Evolutionary conservation across 1,140 invertebrate species (phyloP).

Genomic region (Drosophila kurseongensis): DNA sequence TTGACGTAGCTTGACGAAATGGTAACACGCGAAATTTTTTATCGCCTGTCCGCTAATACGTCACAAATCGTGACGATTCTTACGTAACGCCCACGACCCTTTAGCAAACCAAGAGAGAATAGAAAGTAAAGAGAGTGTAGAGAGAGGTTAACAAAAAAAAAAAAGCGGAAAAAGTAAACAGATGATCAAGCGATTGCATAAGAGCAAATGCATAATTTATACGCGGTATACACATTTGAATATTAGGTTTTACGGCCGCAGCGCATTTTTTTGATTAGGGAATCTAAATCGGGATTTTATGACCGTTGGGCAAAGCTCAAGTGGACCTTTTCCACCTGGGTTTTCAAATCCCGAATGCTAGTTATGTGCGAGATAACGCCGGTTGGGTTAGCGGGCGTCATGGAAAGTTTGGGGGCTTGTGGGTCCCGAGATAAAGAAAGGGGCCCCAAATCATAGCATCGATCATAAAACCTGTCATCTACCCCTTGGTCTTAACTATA

Average conservation of each 20-base stretch:
- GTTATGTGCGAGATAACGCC: conserved; percentile 32
- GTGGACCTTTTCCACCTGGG: conserved; percentile 38
- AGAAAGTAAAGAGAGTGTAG: conserved; percentile 5
- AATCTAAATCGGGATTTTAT: conserved; percentile 39
- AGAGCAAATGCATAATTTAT: conserved; percentile 44
- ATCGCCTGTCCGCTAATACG: conserved; percentile 69
- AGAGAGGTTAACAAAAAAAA: background rate
- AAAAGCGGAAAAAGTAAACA: conserved; percentile 22
- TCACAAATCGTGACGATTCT: conserved; percentile 63
- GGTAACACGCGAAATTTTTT: conserved; percentile 74
- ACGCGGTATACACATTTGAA: conserved; percentile 17
- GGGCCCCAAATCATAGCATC: conserved; percentile 4
- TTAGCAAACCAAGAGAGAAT: conserved; percentile 17
- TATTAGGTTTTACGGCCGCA: conserved; percentile 26
- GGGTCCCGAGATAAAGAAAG: conserved; percentile 20
- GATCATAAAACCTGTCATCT: too few relatives aligned
- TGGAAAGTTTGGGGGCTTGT: conserved; percentile 35
- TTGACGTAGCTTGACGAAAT: conserved; percentile 47
- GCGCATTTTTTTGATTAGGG: conserved; percentile 17
- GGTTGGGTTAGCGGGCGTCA: conserved; percentile 22
- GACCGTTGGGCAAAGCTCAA: conserved; percentile 39
- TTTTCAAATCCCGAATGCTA: conserved; percentile 6
- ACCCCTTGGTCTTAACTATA: too few relatives aligned
- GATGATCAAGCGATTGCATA: conserved; percentile 53
- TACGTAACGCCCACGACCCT: conserved; percentile 63